phyloP scores from a whole-genome alignment of 1,140 invertebrate species.

The Drosophila triauraria region DNA sequence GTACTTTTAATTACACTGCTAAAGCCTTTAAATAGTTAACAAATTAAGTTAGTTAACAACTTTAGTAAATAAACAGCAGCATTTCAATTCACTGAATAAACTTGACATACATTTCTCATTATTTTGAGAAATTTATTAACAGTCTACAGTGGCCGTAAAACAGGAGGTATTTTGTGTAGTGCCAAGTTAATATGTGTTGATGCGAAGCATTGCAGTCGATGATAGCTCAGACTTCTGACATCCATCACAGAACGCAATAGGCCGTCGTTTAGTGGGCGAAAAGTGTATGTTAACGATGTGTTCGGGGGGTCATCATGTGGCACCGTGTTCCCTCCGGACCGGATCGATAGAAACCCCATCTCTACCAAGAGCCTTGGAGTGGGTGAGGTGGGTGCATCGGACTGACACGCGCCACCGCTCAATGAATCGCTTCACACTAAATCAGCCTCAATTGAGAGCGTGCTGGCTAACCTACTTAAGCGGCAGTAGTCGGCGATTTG shows the following conservation, averaged over 20 bases:
- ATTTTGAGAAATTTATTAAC: too few relatives aligned
- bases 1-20: background rate
- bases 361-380: slow-evolving; percentile 11
- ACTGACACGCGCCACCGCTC: slow-evolving; percentile 48
- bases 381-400: slow-evolving; percentile 38
- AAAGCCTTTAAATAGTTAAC: background rate
- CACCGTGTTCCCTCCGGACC: background rate
- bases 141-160: too few relatives aligned
- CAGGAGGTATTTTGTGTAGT: too few relatives aligned
- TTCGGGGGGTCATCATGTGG: background rate
- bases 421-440: slow-evolving; percentile 48
- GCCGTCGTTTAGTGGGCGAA: background rate
- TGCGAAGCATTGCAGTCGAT: background rate
- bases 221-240: background rate
- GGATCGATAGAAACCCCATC: slow-evolving; percentile 18
- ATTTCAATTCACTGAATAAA: background rate
- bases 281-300: background rate
- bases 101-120: background rate
- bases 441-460: slow-evolving; percentile 53
- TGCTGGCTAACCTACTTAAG: slow-evolving; percentile 55
- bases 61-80: background rate
- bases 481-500: slow-evolving; percentile 45
- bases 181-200: too few relatives aligned
- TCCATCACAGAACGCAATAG: background rate
- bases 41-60: background rate